Percentiles rank a stretch among this genome's conserved stretches.
Evolutionary conservation across 2,888 invertebrate species (phyloP).

Genomic region (Conomelus anceps): DNA sequence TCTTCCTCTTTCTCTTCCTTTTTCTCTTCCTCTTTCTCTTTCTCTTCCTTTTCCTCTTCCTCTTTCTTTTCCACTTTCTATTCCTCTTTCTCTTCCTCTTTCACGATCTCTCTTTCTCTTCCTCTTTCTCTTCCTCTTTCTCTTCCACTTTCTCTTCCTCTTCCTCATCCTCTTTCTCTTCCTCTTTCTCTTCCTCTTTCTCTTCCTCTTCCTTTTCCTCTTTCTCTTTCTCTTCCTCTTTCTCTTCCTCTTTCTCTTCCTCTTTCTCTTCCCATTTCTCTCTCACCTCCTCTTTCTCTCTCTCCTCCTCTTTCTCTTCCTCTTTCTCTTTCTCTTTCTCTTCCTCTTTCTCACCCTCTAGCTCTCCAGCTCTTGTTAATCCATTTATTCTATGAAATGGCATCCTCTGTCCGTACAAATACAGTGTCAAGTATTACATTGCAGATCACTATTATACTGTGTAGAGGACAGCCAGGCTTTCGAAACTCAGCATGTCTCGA

Average conservation of each 20-base stretch:
- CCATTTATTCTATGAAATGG: background rate
- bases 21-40: background rate
- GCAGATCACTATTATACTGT: background rate
- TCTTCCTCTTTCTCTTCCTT: background rate
- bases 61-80: background rate
- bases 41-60: background rate
- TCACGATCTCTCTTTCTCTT: too few species aligned
- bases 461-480: background rate
- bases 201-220: background rate
- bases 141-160: background rate
- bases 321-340: background rate
- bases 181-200: background rate
- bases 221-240: background rate
- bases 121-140: too few species aligned
- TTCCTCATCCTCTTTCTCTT: background rate
- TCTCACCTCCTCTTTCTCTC: background rate
- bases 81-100: background rate
- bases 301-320: too few species aligned
- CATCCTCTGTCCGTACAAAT: background rate
- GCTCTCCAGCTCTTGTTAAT: too few species aligned
- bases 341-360: background rate
- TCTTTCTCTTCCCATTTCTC: background rate
- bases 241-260: background rate
- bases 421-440: background rate
- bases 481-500: background rate